Base-by-base conservation (phyloP, 2,113 vertebrate genomes). In the Anguilla rostrata region DNA sequence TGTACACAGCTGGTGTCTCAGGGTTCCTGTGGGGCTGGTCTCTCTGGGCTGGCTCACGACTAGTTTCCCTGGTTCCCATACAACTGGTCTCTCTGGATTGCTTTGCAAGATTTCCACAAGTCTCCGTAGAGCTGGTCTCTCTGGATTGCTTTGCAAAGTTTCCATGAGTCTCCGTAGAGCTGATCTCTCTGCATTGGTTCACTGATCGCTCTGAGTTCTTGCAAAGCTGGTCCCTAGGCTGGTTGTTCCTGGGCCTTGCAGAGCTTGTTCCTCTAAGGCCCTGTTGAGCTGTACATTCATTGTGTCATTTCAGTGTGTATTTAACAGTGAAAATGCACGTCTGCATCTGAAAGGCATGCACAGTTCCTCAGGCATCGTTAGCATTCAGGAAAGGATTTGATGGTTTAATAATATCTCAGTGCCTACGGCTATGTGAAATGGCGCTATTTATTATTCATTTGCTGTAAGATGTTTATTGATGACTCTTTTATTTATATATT, bases 391-490 rank as follows among this genome's bases (percentile, higher is more conserved):
- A 39, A 26, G 80, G 63, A 60, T 86, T 16, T 80, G 49, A 60
- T 34, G 60, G 84, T 40, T 84, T 87, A 84, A 86, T 87, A 86
- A 87, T 84, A 87, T 87, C 56, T 41, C 16, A 14, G 40, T 16
- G 88, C 89, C 88, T 81, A 86, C 6, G 83, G 89, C 86, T 84
- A 60, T 81, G 63, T 46, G 75, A 41, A 88, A 90, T 85, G 86
- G 46, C 79, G 49, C 84, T 81, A 84, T 87, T 90, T 83, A 88
- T 90, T 66, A 90, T 90, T 90, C 79, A 89, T 87, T 84, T 43
- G 53, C 34, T 63, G 83, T 83, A 84, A 39, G 79, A 83, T 84
- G 60, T 75, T 85, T 87, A 89, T 90, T 87, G 88, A 90, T 87
- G 86, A 87, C 66, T 66, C 14, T 43, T 86, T 86, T 34, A 63